Base-by-base conservation (phyloP, 35 echinoderm and acorn worm genomes). In the Ptychodera flava region DNA sequence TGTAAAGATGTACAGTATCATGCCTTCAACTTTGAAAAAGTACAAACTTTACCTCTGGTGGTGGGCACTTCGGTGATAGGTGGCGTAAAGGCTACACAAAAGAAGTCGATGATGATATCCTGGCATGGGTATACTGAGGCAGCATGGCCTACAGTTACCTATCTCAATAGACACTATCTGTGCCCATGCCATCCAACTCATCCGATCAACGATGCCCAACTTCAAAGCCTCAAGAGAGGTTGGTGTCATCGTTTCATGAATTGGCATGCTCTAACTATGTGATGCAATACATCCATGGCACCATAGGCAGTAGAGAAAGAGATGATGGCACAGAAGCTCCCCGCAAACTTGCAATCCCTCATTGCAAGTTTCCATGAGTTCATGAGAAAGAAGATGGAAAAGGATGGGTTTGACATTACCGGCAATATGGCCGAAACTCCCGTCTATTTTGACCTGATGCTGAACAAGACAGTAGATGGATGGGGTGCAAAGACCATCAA, bases 341-440 rank as follows among this genome's bases (percentile, higher is more conserved):
- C 80, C 0, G 1, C 1, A 82, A 33, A 82, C 31, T 33, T 82
- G 28, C 30, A 82, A 27, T 29, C 31, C 22, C 0, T 33, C 2
- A 33, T 33, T 0, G 34, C 32, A 16, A 22, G 30, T 30, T 82
- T 82, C 34, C 80, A 82, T 33, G 30, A 27, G 31, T 33, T 32
- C 10, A 33, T 82, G 0, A 82, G 31, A 0, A 0, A 34, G 32
- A 22, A 1, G 15, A 82, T 29, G 34, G 30, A 82, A 33, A 34
- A 31, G 16, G 34, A 82, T 33, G 27, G 34, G 32, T 82, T 33
- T 27, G 1, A 82, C 27, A 29, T 82, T 30, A 82, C 34, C 10
- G 28, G 32, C 78, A 82, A 82, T 33, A 82, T 82, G 80, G 80
- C 31, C 80, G 80, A 82, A 82, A 82, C 32, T 22, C 80, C 80